Conservation (phyloP, 2,113 vertebrate species). For the Hippolais icterina region DNA sequence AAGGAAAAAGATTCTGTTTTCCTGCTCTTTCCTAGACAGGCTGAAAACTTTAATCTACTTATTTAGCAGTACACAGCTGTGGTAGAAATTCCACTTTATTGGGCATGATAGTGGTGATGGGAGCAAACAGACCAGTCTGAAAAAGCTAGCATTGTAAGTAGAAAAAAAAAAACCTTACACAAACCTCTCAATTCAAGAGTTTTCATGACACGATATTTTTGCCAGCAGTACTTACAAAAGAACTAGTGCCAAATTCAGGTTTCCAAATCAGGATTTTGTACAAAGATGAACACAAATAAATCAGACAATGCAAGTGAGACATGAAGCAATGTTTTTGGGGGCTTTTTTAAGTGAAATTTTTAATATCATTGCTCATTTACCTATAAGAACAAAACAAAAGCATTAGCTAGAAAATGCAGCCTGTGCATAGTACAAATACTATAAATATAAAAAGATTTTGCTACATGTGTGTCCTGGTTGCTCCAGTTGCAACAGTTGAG, state of each 20-base stretch:
- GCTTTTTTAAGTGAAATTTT: background rate
- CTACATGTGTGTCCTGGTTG: background rate
- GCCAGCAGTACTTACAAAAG: background rate
- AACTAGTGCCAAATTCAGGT: background rate
- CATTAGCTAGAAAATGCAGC: background rate
- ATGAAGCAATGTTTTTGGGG: background rate
- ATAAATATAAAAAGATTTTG: background rate
- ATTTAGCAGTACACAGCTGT: background rate
- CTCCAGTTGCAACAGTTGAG: background rate
- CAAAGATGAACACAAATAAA: background rate
- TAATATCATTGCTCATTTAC: background rate
- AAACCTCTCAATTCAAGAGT: background rate
- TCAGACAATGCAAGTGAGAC: background rate
- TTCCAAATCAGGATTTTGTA: background rate
- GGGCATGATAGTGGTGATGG: background rate
- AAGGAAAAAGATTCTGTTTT: background rate
- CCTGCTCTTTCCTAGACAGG: background rate
- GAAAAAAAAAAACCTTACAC: background rate
- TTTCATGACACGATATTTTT: background rate
- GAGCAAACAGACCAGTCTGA: background rate
- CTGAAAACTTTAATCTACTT: background rate
- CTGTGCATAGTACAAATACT: background rate
- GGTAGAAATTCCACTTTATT: background rate
- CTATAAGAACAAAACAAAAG: background rate
- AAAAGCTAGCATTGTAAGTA: background rate